Conservation (phyloP, 2,797 vertebrate genomes). For the Brachyalestes nurse region DNA sequence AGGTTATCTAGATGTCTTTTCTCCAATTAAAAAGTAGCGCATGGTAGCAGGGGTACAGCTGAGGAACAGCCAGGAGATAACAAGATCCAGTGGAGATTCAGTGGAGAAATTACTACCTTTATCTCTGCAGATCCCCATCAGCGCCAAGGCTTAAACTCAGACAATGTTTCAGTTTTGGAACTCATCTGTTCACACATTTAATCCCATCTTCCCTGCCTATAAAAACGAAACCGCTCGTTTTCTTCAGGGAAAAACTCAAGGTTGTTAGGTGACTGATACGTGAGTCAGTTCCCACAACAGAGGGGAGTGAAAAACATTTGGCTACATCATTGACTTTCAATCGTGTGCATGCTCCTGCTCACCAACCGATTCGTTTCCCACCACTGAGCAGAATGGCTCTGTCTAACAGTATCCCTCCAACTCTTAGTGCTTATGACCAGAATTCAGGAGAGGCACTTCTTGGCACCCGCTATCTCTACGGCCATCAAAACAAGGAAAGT, state of each 20-base stretch:
- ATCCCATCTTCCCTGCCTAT: background rate
- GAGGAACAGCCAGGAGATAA: slow-evolving; percentile 11
- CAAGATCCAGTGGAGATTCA: slow-evolving; percentile 36
- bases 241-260: background rate
- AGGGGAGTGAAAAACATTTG: background rate
- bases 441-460: slow-evolving; percentile 30
- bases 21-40: slow-evolving; percentile 3
- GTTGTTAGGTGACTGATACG: background rate
- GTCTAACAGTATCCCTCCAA: slow-evolving; percentile 24
- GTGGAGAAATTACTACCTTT: slow-evolving; percentile 49
- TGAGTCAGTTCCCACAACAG: background rate
- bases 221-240: background rate
- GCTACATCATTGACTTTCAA: background rate
- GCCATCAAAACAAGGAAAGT: slow-evolving; percentile 12
- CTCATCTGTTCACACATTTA: background rate
- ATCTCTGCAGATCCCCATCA: slow-evolving; percentile 9
- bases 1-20: slow-evolving; percentile 20
- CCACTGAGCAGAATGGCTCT: background rate
- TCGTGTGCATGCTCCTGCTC: background rate
- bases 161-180: background rate
- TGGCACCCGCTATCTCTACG: slow-evolving; percentile 14
- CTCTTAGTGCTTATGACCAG: slow-evolving; percentile 19
- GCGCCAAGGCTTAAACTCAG: slow-evolving; percentile 8
- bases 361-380: slow-evolving; percentile 2
- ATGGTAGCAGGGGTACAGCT: background rate